Evolutionary conservation across 1,140 invertebrate genomes (phyloP).

Genomic region (Nilaparvata lugens): DNA sequence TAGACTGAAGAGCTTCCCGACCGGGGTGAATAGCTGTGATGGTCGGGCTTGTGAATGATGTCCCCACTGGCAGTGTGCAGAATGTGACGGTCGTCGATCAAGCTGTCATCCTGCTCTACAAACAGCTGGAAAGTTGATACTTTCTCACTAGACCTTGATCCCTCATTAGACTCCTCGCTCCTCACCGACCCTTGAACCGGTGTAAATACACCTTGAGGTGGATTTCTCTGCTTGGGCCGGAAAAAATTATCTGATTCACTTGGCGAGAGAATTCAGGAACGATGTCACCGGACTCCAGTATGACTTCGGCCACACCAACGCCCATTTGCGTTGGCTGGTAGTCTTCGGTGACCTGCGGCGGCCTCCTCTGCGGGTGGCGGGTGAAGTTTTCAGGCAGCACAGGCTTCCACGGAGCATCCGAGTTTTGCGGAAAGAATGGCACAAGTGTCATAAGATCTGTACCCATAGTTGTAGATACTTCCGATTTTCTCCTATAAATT

Average conservation of each 20-base stretch:
- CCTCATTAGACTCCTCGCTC: neutral
- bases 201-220: neutral
- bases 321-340: conserved; percentile 13
- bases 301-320: conserved; percentile 22
- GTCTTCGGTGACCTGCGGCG: neutral
- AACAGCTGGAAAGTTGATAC: conserved; percentile 3
- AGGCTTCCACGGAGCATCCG: conserved; percentile 22
- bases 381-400: conserved; percentile 17
- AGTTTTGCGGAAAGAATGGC: conserved; percentile 7
- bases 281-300: conserved; percentile 14
- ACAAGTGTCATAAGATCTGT: conserved; percentile 14
- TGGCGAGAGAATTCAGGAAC: neutral
- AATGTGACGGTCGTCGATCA: neutral
- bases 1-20: neutral
- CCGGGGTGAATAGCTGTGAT: neutral
- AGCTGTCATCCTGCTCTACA: neutral
- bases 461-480: neutral
- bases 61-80: neutral
- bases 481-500: neutral
- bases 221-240: neutral
- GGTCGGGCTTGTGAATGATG: neutral
- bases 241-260: too few relatives aligned
- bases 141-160: conserved; percentile 10
- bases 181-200: neutral
- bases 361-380: conserved; percentile 5